phyloP scores from a whole-genome alignment of 2,113 vertebrate species.

The Thamnaconus septentrionalis region DNA sequence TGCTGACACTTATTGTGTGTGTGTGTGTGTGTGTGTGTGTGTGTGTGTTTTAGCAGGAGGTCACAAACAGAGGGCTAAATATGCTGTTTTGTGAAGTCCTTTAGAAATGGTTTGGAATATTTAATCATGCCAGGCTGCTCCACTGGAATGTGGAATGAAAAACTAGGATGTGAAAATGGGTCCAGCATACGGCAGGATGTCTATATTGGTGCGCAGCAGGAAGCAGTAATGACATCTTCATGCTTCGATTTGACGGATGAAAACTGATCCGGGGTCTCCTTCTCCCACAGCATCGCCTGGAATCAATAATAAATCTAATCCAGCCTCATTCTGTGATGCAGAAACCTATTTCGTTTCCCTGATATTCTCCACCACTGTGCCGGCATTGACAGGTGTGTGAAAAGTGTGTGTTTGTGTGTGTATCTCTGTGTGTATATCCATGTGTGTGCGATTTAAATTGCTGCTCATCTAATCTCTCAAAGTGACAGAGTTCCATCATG shows the following conservation, averaged over 20 bases:
- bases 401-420: conserved; percentile 4
- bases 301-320: conserved; percentile 62
- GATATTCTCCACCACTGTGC: conserved; percentile 31
- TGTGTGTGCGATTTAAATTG: conserved; percentile 52
- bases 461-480: conserved; percentile 65
- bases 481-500: conserved; percentile 60
- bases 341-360: conserved; percentile 21
- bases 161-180: no score
- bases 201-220: conserved; percentile 10
- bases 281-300: conserved; percentile 9
- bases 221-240: conserved; percentile 12
- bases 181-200: not conserved
- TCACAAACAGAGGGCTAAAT: no score
- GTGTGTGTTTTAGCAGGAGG: no score
- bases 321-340: conserved; percentile 29
- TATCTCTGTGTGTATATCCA: not conserved
- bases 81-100: no score
- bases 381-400: conserved; percentile 38
- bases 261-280: conserved; percentile 46
- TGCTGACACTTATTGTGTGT: no score
- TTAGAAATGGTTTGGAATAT: no score
- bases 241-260: conserved; percentile 39
- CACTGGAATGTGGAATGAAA: no score
- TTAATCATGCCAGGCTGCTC: no score
- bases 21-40: no score